Conservation (phyloP, 2,113 vertebrate species). For the Cavia aperea region DNA sequence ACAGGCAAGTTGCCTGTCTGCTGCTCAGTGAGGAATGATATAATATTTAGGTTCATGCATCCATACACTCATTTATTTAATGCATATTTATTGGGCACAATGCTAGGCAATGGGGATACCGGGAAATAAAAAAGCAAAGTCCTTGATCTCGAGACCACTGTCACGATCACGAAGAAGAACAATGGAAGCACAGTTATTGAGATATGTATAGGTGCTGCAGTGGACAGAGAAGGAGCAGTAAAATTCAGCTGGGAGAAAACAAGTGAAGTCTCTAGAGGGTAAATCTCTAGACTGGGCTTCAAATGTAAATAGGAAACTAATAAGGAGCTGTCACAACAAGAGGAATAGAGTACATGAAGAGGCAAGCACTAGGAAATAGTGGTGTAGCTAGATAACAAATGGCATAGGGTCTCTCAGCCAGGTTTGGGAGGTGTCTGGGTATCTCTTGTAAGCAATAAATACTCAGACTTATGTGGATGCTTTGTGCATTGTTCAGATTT, state of each 20-base stretch:
- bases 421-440: not conserved
- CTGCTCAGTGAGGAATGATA: not conserved
- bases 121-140: not conserved
- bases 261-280: not conserved
- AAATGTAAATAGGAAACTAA: not conserved
- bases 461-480: not conserved
- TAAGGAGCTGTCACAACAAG: not conserved
- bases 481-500: not conserved
- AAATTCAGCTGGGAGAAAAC: not conserved
- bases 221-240: not conserved
- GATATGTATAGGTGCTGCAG: not conserved
- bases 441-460: not conserved
- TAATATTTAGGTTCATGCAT: not conserved
- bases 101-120: not conserved
- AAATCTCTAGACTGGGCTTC: not conserved
- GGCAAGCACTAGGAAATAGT: not conserved
- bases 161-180: not conserved
- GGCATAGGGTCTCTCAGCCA: not conserved
- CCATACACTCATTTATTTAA: slow-evolving; percentile 6
- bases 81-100: slow-evolving; percentile 35
- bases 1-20: not conserved
- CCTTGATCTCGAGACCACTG: not conserved
- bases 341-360: not conserved
- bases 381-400: not conserved
- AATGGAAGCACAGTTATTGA: too few relatives aligned